These are phyloP conservation scores for Terebella lapidaria DNA, from an alignment of 2,888 invertebrate genomes.

Conservation along the genomic window DNA sequence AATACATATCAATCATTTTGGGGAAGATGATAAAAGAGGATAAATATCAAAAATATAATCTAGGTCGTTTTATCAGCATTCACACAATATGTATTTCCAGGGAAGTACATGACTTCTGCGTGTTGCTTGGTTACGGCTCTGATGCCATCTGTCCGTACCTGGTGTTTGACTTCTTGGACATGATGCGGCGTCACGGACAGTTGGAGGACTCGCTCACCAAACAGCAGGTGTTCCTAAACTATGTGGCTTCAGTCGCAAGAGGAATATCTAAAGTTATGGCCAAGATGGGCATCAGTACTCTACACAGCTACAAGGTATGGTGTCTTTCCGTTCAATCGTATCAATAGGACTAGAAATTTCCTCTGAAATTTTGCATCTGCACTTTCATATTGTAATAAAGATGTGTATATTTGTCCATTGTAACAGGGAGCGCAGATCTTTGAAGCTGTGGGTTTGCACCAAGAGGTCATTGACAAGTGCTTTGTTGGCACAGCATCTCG, in stretches of 20 bases:
- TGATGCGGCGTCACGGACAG: constrained; percentile 79
- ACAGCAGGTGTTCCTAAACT: constrained; percentile 70
- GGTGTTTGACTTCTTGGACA: constrained; percentile 86
- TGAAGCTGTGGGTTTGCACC: constrained; percentile 90
- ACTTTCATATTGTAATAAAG: too few relatives aligned
- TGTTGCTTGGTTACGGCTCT: constrained; percentile 91
- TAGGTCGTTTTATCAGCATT: too few relatives aligned
- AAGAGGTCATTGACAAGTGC: constrained; percentile 83
- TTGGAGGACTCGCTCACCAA: constrained; percentile 73
- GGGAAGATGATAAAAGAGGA: too few relatives aligned
- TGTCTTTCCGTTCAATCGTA: too few relatives aligned
- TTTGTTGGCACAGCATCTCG: constrained; percentile 72
- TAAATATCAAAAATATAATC: too few relatives aligned
- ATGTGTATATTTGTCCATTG: too few relatives aligned
- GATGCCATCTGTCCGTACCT: constrained; percentile 97
- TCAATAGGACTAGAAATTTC: too few relatives aligned
- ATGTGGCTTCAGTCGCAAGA: constrained; percentile 83
- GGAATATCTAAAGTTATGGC: constrained; percentile 94
- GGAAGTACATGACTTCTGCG: constrained; percentile 90
- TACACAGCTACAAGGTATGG: constrained; percentile 85
- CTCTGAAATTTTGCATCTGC: too few relatives aligned
- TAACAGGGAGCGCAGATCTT: constrained; percentile 89
- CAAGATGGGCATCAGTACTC: constrained; percentile 98
- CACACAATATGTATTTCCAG: constrained; percentile 41
- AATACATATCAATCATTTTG: too few relatives aligned